Conservation (phyloP, 1,140 invertebrate genomes). For the Lepidurus apus region DNA sequence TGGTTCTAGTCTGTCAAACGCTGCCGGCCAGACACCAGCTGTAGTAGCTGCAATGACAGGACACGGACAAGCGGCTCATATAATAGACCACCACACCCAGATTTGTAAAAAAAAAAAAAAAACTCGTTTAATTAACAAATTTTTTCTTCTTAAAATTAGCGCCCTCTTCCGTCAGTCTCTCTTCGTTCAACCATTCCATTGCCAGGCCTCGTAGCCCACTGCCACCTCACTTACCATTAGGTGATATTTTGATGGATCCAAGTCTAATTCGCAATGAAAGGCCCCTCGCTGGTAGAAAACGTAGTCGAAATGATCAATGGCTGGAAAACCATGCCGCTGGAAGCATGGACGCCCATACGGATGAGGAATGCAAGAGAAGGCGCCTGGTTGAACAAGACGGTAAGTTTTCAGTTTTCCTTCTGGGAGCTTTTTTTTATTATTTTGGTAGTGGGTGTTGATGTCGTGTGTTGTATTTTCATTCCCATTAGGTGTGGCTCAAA, state of each 20-base stretch:
- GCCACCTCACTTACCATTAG: conserved; percentile 1
- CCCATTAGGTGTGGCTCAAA: neutral
- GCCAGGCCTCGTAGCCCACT: conserved; percentile 8
- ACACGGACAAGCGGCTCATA: neutral
- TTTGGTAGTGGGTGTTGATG: too few relatives aligned
- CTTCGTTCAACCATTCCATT: conserved; percentile 3
- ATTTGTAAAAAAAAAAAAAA: neutral
- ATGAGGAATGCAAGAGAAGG: neutral
- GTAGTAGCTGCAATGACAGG: conserved; percentile 11
- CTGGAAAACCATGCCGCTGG: neutral
- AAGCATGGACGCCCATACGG: neutral
- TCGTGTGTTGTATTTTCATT: neutral
- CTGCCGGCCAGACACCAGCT: neutral
- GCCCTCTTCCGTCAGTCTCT: neutral
- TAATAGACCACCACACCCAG: neutral
- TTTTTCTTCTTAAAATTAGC: neutral
- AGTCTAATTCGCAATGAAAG: neutral
- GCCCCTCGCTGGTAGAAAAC: neutral
- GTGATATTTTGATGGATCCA: conserved; percentile 14
- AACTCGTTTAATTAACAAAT: neutral
- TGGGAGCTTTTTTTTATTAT: too few relatives aligned
- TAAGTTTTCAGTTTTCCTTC: neutral
- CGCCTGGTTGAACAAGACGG: neutral
- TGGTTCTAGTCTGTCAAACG: neutral
- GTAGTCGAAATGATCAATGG: neutral